Evolutionary conservation across 2,113 vertebrate genomes (phyloP), one percentile per base, ranked within the genome.

Genomic region (Collichthys lucidus): DNA sequence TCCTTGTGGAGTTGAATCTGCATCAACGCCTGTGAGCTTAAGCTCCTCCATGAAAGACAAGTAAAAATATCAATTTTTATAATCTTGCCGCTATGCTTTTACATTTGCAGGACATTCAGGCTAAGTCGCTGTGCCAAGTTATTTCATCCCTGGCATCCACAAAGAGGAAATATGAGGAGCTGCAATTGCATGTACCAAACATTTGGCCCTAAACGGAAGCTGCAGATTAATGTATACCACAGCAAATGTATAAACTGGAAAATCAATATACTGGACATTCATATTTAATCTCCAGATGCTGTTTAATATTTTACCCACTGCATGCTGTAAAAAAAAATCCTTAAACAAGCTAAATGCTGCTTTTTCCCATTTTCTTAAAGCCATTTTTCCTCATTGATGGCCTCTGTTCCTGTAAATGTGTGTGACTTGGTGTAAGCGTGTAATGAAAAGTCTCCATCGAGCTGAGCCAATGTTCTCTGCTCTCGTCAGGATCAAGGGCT

Each of bases 401-500:
- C 44, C 44, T 65, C 17, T 16, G 44, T 73, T 57, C 56, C 31
- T 73, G 46, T 68, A 44, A 60, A 69, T 55, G 56, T 55, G 42
- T 31, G 52, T 65, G 72, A 79, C 47, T 61, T 61, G 46, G 55
- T 63, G 20, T 59, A n/a, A 47, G 55, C 4, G 14, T 63, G 55
- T 35, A 81, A 81, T 85, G 59, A 77, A 83, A 85, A 66, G 71
- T 79, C 44, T 55, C 11, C 50, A 55, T 4, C 47, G 64, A 86
- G 78, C 77, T 59, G 70, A 86, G 56, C 79, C 70, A 64, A 11
- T 76, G 74, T 77, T 64, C 60, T 78, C 57, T 17, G 26, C 70
- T 81, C 65, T 82, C 40, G 52, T 84, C 67, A 66, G 81, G 79
- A 89, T 80, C 64, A 82, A 77, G 70, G 57, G 71, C 80, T 89